phyloP scores from a whole-genome alignment of 1,140 invertebrate genomes.

The Laupala kohalensis region DNA sequence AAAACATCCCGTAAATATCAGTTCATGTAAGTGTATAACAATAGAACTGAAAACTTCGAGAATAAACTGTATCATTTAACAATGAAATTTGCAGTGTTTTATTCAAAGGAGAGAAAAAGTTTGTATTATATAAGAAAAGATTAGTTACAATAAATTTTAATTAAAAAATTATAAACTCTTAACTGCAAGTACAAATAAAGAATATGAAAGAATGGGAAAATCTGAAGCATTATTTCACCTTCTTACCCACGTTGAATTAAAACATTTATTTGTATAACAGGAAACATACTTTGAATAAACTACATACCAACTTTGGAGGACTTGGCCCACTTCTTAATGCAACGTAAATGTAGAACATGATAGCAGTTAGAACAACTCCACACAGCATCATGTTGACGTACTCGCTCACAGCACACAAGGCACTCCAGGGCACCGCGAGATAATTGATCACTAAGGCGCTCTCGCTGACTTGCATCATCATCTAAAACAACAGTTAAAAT shows the following conservation, averaged over 20 bases:
- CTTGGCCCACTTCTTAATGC: conserved; percentile 81
- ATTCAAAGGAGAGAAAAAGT: not conserved
- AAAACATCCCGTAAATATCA: not conserved
- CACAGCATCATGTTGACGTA: conserved; percentile 60
- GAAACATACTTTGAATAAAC: not conserved
- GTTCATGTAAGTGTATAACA: not conserved
- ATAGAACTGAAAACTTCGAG: not conserved
- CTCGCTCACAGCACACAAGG: conserved; percentile 78
- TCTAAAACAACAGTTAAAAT: not conserved
- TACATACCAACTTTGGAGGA: conserved; percentile 55
- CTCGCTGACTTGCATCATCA: conserved; percentile 52
- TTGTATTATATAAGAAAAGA: not conserved
- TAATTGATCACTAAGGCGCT: conserved; percentile 67
- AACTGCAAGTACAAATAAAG: no score
- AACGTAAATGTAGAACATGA: conserved; percentile 80
- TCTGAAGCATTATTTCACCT: no score
- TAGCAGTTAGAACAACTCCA: conserved; percentile 88
- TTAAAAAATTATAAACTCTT: no score
- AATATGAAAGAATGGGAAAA: not conserved
- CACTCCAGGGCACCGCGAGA: conserved; percentile 70
- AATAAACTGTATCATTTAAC: not conserved
- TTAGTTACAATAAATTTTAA: no score
- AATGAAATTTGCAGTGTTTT: not conserved
- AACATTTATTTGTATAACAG: no score
- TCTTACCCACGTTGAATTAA: no score